Conservation (phyloP, 2,888 invertebrate species). For the Caenorhabditis macrosperma region DNA sequence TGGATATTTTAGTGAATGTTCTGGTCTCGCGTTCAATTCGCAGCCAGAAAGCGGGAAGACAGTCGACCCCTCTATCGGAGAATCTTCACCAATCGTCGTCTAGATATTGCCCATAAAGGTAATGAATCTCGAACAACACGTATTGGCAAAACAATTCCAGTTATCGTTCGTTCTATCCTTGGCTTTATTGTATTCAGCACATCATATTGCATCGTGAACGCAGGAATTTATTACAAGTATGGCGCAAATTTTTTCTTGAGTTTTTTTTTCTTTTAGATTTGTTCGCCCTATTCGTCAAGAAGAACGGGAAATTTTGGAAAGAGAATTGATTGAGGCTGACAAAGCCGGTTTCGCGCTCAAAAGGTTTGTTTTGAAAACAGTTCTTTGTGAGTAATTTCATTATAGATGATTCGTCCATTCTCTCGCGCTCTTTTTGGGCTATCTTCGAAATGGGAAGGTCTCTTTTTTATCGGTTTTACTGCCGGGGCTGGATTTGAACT, state of each 20-base stretch:
- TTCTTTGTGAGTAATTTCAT: conserved; percentile 1
- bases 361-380: no score
- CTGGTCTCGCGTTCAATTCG: conserved; percentile 61
- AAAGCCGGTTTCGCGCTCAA: conserved; percentile 75
- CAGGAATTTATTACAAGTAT: conserved; percentile 74
- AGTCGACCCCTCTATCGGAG: conserved; percentile 78
- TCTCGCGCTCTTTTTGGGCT: conserved; percentile 39
- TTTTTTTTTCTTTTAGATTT: conserved; percentile 53
- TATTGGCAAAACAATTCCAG: conserved; percentile 51
- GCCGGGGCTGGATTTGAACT: conserved; percentile 77
- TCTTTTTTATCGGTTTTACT: conserved; percentile 68
- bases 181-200: conserved; percentile 75
- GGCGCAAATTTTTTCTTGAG: neutral
- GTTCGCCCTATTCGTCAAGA: conserved; percentile 75
- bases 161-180: conserved; percentile 72
- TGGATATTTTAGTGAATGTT: conserved; percentile 67
- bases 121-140: no score
- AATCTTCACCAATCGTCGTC: conserved; percentile 77
- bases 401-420: conserved; percentile 61
- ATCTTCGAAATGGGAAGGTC: conserved; percentile 59
- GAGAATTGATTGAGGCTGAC: conserved; percentile 78
- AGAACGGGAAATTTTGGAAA: conserved; percentile 74
- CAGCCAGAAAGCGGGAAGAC: conserved; percentile 68
- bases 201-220: conserved; percentile 75
- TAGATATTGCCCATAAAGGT: conserved; percentile 78